Percentiles rank a stretch among this genome's conserved stretches.
Evolutionary conservation across 1,140 invertebrate genomes (phyloP).

Genomic region (Drosophila watanabei): DNA sequence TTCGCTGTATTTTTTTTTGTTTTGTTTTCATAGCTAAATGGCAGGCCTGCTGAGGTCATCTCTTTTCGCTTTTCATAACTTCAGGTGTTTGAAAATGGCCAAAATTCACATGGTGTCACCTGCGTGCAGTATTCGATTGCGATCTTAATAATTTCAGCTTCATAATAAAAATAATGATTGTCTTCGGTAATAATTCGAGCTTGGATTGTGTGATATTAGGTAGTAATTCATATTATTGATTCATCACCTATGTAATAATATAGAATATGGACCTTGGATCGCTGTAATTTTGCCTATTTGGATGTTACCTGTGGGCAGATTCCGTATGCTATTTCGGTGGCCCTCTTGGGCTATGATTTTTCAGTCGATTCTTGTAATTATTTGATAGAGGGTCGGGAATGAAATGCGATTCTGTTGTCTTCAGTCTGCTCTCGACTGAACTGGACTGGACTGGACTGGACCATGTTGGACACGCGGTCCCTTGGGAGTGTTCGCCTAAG

Average conservation of each 20-base stretch:
- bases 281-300: conserved; percentile 11
- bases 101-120: conserved; percentile 13
- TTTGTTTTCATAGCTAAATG: conserved; percentile 44
- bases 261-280: conserved; percentile 2
- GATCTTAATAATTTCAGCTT: neutral
- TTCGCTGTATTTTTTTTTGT: conserved; percentile 13
- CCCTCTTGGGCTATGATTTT: conserved; percentile 50
- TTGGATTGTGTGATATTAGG: conserved; percentile 9
- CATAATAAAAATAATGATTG: neutral
- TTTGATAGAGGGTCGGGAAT: conserved; percentile 42
- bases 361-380: conserved; percentile 49
- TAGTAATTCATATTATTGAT: conserved; percentile 17
- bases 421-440: conserved; percentile 4
- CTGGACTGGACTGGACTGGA: conserved; percentile 4
- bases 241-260: conserved; percentile 15
- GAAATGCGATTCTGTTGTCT: conserved; percentile 51
- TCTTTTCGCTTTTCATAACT: conserved; percentile 43
- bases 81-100: neutral
- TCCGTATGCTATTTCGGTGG: conserved; percentile 6
- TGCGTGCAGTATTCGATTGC: conserved; percentile 10
- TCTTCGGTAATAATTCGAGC: neutral
- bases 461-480: conserved; percentile 40
- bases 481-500: conserved; percentile 50
- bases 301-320: conserved; percentile 14
- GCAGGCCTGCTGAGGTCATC: conserved; percentile 51